Evolutionary conservation across 2,888 invertebrate genomes (phyloP).

Genomic region (Dendrolimus houi): DNA sequence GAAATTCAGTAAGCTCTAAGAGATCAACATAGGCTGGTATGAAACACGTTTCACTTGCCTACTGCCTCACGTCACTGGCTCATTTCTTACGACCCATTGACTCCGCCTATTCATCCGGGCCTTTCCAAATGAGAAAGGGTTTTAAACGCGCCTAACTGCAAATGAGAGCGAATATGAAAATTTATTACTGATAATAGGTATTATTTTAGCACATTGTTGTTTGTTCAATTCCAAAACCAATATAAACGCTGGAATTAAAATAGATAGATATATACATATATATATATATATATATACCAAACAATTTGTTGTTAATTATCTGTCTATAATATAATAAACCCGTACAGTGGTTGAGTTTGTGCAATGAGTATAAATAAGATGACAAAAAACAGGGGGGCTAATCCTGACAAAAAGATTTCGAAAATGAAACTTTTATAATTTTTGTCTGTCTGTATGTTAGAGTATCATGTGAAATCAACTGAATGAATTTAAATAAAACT

Average conservation of each 20-base stretch:
- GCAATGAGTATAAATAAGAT: too few species aligned
- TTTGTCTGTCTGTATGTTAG: not conserved
- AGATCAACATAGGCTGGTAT: constrained; percentile 39
- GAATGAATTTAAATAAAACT: too few species aligned
- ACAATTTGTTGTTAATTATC: not conserved
- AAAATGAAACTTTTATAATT: not conserved
- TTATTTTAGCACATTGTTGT: constrained; percentile 19
- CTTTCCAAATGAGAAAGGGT: constrained; percentile 63
- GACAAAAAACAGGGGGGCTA: too few species aligned
- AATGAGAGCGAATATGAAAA: constrained; percentile 52
- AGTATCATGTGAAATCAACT: too few species aligned
- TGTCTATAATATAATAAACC: too few species aligned
- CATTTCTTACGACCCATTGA: constrained; percentile 73
- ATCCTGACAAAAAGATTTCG: too few species aligned
- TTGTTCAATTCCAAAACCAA: constrained; percentile 1
- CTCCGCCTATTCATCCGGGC: constrained; percentile 65
- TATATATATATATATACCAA: too few species aligned
- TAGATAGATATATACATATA: too few species aligned
- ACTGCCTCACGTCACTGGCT: constrained; percentile 56
- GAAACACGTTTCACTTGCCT: constrained; percentile 51
- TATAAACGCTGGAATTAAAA: too few species aligned
- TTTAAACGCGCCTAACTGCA: constrained; percentile 54
- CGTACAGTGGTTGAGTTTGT: too few species aligned
- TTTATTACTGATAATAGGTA: constrained; percentile 33
- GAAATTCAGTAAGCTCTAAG: constrained; percentile 25